Percentiles rank a stretch among this genome's conserved stretches.
phyloP scores from a whole-genome alignment of 2,113 vertebrate species.

The Malurus melanocephalus region DNA sequence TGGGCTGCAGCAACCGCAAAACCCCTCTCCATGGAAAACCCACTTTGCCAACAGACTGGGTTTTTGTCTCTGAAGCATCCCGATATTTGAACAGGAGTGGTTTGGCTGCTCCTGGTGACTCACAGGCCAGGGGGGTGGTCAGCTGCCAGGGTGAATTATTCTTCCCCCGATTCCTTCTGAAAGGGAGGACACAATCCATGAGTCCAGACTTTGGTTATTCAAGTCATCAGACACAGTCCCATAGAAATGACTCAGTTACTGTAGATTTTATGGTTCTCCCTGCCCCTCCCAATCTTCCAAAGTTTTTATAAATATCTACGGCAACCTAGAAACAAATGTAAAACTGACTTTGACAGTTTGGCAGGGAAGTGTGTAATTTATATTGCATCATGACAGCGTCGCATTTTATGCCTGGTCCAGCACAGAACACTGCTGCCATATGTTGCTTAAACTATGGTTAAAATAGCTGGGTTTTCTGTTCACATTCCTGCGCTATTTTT shows the following conservation, averaged over 20 bases:
- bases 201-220: conserved; percentile 57
- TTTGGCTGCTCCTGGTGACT: conserved; percentile 27
- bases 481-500: conserved; percentile 52
- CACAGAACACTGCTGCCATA: conserved; percentile 59
- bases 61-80: conserved; percentile 32
- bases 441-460: conserved; percentile 67
- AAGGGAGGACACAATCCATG: conserved; percentile 50
- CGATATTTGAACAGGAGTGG: conserved; percentile 10
- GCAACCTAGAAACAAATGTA: conserved; percentile 68
- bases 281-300: conserved; percentile 43
- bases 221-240: conserved; percentile 58
- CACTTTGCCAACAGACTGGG: not conserved
- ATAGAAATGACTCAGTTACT: conserved; percentile 62
- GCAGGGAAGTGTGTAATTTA: conserved; percentile 66
- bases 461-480: conserved; percentile 70
- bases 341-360: conserved; percentile 66
- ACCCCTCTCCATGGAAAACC: not conserved
- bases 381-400: conserved; percentile 64
- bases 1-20: not conserved
- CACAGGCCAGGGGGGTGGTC: conserved; percentile 17
- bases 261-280: conserved; percentile 60
- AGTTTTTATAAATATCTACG: conserved; percentile 73
- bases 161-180: conserved; percentile 61
- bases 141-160: conserved; percentile 54
- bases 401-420: conserved; percentile 67